phyloP scores from a whole-genome alignment of 2,113 vertebrate species.

The Odobenus rosmarus region DNA sequence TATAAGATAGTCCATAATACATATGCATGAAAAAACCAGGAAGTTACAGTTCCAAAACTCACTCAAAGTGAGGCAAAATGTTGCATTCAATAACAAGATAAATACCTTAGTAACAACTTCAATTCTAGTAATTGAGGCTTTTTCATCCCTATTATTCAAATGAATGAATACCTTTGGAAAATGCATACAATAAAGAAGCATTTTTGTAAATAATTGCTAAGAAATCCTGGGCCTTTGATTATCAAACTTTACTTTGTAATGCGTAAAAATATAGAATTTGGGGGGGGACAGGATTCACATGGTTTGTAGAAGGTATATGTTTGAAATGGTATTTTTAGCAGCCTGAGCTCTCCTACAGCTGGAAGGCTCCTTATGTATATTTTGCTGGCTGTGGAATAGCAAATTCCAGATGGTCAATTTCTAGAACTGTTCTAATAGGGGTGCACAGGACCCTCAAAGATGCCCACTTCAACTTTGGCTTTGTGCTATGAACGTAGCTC shows the following conservation, averaged over 20 bases:
- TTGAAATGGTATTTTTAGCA: background rate
- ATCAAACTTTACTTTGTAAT: background rate
- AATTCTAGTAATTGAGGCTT: background rate
- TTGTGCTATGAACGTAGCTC: background rate
- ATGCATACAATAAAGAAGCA: background rate
- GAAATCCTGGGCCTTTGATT: background rate
- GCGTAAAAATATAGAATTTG: background rate
- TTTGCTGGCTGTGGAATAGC: background rate
- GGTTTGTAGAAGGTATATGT: background rate
- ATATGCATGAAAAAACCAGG: background rate
- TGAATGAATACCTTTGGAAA: background rate
- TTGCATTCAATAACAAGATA: background rate
- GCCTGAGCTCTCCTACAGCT: background rate
- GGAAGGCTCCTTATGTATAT: accelerated
- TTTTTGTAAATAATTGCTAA: background rate
- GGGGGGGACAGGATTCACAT: background rate
- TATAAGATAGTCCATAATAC: background rate
- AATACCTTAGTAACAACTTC: background rate
- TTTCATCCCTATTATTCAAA: background rate
- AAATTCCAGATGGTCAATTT: background rate
- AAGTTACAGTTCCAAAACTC: background rate
- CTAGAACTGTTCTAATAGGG: background rate
- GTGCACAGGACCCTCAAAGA: no score
- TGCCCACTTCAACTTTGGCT: background rate
- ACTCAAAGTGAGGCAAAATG: background rate